A percentile compares a stretch with the other conserved stretches of the same genome.
phyloP scores from a whole-genome alignment of 2,797 vertebrate species.

The Takifugu rubripes region DNA sequence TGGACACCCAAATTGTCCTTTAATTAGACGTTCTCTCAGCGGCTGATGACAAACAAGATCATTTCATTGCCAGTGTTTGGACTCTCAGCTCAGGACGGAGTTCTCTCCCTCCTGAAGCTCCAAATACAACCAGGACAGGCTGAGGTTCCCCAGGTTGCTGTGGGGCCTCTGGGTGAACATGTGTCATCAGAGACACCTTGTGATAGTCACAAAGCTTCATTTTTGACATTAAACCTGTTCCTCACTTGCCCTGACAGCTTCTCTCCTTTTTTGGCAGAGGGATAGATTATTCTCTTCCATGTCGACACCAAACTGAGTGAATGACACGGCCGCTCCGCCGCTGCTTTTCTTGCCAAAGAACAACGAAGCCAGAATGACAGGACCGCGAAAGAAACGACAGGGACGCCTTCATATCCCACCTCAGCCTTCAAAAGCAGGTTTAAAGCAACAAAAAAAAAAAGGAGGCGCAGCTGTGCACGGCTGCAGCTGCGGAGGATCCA shows the following conservation, averaged over 20 bases:
- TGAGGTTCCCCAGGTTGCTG: conserved; percentile 32
- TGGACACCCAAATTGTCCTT: conserved; percentile 15
- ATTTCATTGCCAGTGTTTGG: conserved; percentile 13
- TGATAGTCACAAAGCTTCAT: conserved; percentile 59
- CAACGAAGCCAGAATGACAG: conserved; percentile 52
- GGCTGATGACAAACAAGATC: conserved; percentile 31
- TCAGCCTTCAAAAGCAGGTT: conserved; percentile 48
- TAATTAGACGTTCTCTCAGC: conserved; percentile 12
- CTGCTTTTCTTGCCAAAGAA: conserved; percentile 52
- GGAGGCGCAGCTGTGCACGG: conserved; percentile 33
- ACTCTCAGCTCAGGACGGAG: conserved; percentile 13
- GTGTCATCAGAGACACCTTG: conserved; percentile 48
- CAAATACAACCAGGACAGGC: conserved; percentile 5
- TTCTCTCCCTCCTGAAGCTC: conserved; percentile 44
- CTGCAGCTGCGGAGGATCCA: conserved; percentile 3
- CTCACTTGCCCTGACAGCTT: conserved; percentile 60
- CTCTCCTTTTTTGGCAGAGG: conserved; percentile 52
- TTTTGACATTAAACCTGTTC: conserved; percentile 66
- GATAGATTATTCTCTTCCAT: conserved; percentile 57
- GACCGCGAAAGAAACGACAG: conserved; percentile 38
- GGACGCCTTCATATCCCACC: conserved; percentile 49
- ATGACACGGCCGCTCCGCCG: conserved; percentile 60
- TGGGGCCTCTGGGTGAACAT: conserved; percentile 23
- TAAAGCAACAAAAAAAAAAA: conserved; percentile 2
- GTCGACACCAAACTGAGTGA: conserved; percentile 48